Base-by-base conservation (phyloP, 2,113 vertebrate genomes). In the Oostethus manadensis region DNA sequence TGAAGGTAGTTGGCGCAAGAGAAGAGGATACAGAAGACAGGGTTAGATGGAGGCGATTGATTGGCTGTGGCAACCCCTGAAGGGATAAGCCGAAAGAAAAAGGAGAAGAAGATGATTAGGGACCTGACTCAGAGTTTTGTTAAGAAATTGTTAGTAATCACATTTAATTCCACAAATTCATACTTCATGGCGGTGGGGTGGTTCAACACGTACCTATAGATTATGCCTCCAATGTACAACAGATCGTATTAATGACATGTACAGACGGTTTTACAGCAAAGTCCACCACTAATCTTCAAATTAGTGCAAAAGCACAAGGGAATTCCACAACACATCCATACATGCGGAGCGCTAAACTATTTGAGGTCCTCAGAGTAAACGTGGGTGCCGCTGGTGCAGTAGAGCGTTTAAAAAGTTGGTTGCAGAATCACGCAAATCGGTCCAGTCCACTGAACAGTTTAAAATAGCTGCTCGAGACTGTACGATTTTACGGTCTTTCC, bases 391-490 rank as follows among this genome's bases (percentile, higher is more conserved):
- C 38, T 49, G 57, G 65, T 61, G 70, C 70, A 74, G 45, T 44
- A 55, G 67, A 78, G 64, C 62, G 4, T 78, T 73, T 63, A 42
- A 61, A 46, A 56, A 15, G 70, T 62, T 63, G 33, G 50, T 44
- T 26, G 56, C 57, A 54, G 74, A 78, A 79, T 79, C 70, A 62
- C 73, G 68, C 71, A 78, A 86, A 85, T 84, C 81, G 81, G 60
- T 64, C 62, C 51, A 50, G 57, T 66, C 76, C 56, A 49, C 70
- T 62, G 66, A 76, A 76, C 66, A 61, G 70, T 72, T 70, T 66
- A 51, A 76, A 80, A 67, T 42, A 71, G 78, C 74, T 78, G 62
- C 58, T 77, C 64, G 45, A 75, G 66, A 79, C 72, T 23, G 54
- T 62, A 61, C 69, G 54, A 64, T 76, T 79, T 79, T 73, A 77